Base-by-base conservation (phyloP, 2,113 vertebrate species). In the Dendropsophus ebraccatus region DNA sequence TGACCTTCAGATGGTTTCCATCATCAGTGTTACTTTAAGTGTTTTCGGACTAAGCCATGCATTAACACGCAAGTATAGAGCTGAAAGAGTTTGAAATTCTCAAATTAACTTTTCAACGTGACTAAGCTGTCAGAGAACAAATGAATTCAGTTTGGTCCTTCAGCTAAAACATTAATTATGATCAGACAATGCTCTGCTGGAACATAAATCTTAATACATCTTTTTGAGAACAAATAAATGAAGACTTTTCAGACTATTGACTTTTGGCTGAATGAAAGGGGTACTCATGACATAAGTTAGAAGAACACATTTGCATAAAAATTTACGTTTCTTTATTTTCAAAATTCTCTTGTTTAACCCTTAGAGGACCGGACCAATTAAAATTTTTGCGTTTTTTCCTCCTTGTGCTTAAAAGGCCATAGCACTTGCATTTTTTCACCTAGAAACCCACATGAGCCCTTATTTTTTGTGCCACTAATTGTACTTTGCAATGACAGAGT, bases 111-210 rank as follows among this genome's bases (percentile, higher is more conserved):
- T 78, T 56, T 56, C 28, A 35, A 13, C 21, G 50, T 32, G 75
- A 78, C 17, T 25, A 52, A 17, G 28, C 30, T 78, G 28, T 17
- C 75, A 35, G 75, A 78, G 54, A 56, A 78, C 47, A 56, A 78
- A 78, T 76, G 49, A 25, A 76, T 78, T 78, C 19, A 28, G 49
- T 32, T 35, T 32, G 30, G 75, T 56, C 49, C 28, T 78, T 78
- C 21, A 78, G 49, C 49, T 56, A 78, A 54, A 21, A 54, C 75
- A 78, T 78, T 56, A 78, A 54, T 78, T 78, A 77, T n/a, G n/a
- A n/a, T 78, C 9, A 28, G 75, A 52, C 49, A 12, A 78, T 56
- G 35, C 49, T 30, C 16, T 77, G 3, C 32, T 30, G 30, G 6
- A 32, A n/a, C 70, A 69, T 69, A 69, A 35, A 69, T 37, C 65